A percentile compares a stretch with the other conserved stretches of the same genome.
These are phyloP conservation scores for Aphaenogaster ashmeadi DNA, from an alignment of 1,140 invertebrate species.

Conservation along the genomic window DNA sequence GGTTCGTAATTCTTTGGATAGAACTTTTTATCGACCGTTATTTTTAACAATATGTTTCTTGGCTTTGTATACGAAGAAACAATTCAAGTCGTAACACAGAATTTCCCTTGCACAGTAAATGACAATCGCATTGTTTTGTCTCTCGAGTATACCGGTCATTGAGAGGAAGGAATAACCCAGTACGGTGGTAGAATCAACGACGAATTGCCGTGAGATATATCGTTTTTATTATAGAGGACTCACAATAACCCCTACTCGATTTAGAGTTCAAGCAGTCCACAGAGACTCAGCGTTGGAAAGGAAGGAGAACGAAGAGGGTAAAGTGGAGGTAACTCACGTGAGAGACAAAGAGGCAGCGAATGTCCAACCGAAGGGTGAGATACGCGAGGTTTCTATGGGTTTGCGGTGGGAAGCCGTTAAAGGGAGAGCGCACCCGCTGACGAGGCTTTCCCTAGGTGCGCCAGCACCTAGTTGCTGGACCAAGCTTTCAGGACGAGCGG, in stretches of 20 bases:
- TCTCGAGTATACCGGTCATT: slow-evolving; percentile 20
- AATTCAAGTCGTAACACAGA: slow-evolving; percentile 2
- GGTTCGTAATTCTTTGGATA: neutral
- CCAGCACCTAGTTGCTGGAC: slow-evolving; percentile 42
- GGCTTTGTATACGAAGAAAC: neutral
- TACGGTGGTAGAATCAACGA: slow-evolving; percentile 51
- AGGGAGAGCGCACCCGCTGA: slow-evolving; percentile 72
- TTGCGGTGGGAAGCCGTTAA: slow-evolving; percentile 75
- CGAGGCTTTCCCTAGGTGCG: slow-evolving; percentile 69
- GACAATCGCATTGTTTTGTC: slow-evolving; percentile 61
- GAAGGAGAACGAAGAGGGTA: slow-evolving; percentile 13
- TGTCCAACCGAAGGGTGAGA: slow-evolving; percentile 57
- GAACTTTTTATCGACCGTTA: neutral
- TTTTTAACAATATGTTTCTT: slow-evolving; percentile 14
- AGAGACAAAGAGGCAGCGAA: slow-evolving; percentile 38
- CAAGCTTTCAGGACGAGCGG: slow-evolving; percentile 42
- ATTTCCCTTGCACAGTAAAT: slow-evolving; percentile 39
- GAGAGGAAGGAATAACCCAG: slow-evolving; percentile 39
- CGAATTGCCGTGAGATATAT: slow-evolving; percentile 60
- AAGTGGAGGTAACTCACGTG: slow-evolving; percentile 22
- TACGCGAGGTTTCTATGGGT: slow-evolving; percentile 65
- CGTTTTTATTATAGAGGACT: slow-evolving; percentile 19
- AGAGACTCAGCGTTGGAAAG: slow-evolving; percentile 29
- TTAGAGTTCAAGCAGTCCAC: slow-evolving; percentile 44
- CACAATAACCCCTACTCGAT: slow-evolving; percentile 65